Conservation (phyloP, 2,113 vertebrate species). For the Upupa epops region DNA sequence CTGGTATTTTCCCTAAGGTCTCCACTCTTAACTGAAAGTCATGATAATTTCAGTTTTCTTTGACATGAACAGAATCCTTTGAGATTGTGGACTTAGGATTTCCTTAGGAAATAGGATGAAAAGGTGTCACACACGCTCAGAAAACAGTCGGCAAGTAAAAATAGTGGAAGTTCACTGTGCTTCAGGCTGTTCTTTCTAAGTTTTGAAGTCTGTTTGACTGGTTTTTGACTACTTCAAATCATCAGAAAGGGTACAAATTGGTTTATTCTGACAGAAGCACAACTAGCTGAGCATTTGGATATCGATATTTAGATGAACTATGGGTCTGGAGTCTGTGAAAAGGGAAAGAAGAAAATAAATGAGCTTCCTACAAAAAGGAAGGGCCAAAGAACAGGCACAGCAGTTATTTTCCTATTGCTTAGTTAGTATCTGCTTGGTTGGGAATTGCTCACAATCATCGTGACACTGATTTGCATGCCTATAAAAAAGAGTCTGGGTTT, state of each 20-base stretch:
- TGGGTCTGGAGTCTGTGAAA: neutral
- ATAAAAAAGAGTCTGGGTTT: neutral
- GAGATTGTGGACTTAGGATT: neutral
- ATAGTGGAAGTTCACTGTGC: neutral
- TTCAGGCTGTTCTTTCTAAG: neutral
- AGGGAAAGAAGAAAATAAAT: neutral
- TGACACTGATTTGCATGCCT: neutral
- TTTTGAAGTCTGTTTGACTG: neutral
- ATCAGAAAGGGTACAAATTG: neutral
- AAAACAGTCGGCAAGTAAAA: neutral
- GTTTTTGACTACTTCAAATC: neutral
- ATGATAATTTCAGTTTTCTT: neutral
- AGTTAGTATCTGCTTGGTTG: neutral
- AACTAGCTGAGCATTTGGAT: neutral
- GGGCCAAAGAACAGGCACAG: neutral
- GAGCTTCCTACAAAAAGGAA: neutral
- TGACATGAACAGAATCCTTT: neutral
- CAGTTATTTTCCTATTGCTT: neutral
- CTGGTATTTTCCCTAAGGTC: neutral
- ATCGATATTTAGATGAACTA: neutral
- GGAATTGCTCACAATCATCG: neutral
- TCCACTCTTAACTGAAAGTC: neutral
- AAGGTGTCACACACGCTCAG: neutral
- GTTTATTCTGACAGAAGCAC: neutral
- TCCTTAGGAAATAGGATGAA: neutral